phyloP scores from a whole-genome alignment of 2,113 vertebrate genomes.

The Sprattus sprattus region DNA sequence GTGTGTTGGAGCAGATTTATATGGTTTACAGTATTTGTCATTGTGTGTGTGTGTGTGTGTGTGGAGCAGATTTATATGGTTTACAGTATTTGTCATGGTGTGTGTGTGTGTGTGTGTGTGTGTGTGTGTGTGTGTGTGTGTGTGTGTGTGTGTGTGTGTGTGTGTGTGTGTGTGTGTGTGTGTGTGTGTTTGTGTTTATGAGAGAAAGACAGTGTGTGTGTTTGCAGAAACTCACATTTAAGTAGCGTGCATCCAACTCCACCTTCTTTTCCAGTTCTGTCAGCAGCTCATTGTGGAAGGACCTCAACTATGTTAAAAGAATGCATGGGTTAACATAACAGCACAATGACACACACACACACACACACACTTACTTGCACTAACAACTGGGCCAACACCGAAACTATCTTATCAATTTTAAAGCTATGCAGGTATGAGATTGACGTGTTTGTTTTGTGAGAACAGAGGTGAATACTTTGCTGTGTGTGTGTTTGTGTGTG shows the following conservation, averaged over 20 bases:
- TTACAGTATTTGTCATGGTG: neutral
- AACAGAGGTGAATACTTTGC: neutral
- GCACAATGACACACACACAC: neutral
- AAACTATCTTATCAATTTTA: neutral
- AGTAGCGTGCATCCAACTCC: constrained; percentile 91
- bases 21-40: too few species aligned
- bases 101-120: neutral
- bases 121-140: neutral
- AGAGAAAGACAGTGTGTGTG: neutral
- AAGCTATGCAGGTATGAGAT: neutral
- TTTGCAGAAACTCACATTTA: constrained; percentile 69
- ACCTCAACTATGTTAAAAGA: constrained; percentile 81
- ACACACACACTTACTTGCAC: neutral
- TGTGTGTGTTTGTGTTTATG: neutral
- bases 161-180: neutral
- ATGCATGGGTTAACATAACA: constrained; percentile 18
- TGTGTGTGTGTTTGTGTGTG: neutral
- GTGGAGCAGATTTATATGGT: neutral
- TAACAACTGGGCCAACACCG: neutral
- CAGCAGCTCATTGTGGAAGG: constrained; percentile 95
- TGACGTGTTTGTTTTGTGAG: neutral
- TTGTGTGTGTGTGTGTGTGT: constrained; percentile 5
- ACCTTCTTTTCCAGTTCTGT: constrained; percentile 98
- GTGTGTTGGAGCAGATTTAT: neutral
- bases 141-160: constrained; percentile 7